Percentiles rank a stretch among this genome's conserved stretches.
These are phyloP conservation scores for Cyprinus carpio DNA, from an alignment of 2,113 vertebrate genomes.

Conservation along the genomic window DNA sequence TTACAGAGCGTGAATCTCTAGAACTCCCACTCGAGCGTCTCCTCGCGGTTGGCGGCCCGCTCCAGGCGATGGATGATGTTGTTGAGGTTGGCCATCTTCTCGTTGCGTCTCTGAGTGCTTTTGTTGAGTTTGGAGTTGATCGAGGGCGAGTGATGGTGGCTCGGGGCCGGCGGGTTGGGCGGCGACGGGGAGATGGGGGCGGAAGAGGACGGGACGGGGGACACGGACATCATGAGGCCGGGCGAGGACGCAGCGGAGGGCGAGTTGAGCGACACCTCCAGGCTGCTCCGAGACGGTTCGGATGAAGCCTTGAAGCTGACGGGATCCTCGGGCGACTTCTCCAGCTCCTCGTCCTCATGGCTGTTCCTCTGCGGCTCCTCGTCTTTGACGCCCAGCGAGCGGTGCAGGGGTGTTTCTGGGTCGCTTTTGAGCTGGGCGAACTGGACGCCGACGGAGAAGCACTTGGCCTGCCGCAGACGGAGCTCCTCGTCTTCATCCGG, in stretches of 20 bases:
- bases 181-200: conserved; percentile 79
- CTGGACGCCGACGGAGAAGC: conserved; percentile 61
- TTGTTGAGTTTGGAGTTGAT: conserved; percentile 83
- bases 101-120: conserved; percentile 90
- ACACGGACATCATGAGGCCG: conserved; percentile 87
- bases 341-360: conserved; percentile 70
- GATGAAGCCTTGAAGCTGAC: conserved; percentile 87
- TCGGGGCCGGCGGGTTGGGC: conserved; percentile 69
- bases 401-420: not conserved
- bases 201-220: conserved; percentile 86
- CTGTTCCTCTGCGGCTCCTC: conserved; percentile 60
- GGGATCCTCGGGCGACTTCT: conserved; percentile 77
- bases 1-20: too few relatives aligned
- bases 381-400: not conserved
- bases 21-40: conserved; percentile 97
- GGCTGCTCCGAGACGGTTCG: conserved; percentile 85
- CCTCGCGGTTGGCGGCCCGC: conserved; percentile 92
- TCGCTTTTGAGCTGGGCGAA: conserved; percentile 64
- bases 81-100: conserved; percentile 99
- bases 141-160: conserved; percentile 74
- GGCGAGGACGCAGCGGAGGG: conserved; percentile 91
- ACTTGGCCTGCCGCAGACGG: conserved; percentile 63
- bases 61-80: conserved; percentile 98
- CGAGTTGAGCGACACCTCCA: conserved; percentile 90
- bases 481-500: conserved; percentile 69